A percentile compares a stretch with the other conserved stretches of the same genome.
Conservation (phyloP, 1,140 invertebrate species). For the Lerema accius region DNA sequence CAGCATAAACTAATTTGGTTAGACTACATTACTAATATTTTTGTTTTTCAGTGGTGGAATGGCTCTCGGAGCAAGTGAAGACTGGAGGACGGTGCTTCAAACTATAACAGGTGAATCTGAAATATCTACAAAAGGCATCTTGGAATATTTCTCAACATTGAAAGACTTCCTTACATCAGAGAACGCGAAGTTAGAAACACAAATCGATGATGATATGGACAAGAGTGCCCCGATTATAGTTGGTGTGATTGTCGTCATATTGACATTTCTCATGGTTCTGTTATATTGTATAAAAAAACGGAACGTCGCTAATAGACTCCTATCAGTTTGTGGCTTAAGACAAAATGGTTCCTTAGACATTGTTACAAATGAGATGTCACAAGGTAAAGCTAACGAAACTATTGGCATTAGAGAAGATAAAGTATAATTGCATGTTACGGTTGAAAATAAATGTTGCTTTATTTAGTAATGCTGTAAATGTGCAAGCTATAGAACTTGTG, state of each 20-base stretch:
- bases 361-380: conserved; percentile 62
- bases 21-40: conserved; percentile 3
- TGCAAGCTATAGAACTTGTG: too few species aligned
- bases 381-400: conserved; percentile 56
- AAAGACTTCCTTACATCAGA: conserved; percentile 67
- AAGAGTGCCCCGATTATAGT: conserved; percentile 66
- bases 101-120: conserved; percentile 83
- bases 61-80: conserved; percentile 84
- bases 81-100: conserved; percentile 85
- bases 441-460: background rate
- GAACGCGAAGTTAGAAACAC: conserved; percentile 50
- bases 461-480: too few species aligned
- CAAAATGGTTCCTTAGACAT: conserved; percentile 78
- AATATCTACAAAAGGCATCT: conserved; percentile 78
- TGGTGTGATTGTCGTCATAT: conserved; percentile 58
- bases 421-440: conserved; percentile 45
- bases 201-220: conserved; percentile 56
- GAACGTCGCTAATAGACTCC: conserved; percentile 50
- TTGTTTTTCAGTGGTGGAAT: conserved; percentile 81
- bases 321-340: conserved; percentile 65
- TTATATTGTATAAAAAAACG: conserved; percentile 69
- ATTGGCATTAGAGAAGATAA: conserved; percentile 67
- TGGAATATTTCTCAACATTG: conserved; percentile 77
- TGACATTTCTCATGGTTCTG: conserved; percentile 63
- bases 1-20: too few species aligned